Evolutionary conservation across 2,113 vertebrate species (phyloP).

Genomic region (Donacobius atricapilla): DNA sequence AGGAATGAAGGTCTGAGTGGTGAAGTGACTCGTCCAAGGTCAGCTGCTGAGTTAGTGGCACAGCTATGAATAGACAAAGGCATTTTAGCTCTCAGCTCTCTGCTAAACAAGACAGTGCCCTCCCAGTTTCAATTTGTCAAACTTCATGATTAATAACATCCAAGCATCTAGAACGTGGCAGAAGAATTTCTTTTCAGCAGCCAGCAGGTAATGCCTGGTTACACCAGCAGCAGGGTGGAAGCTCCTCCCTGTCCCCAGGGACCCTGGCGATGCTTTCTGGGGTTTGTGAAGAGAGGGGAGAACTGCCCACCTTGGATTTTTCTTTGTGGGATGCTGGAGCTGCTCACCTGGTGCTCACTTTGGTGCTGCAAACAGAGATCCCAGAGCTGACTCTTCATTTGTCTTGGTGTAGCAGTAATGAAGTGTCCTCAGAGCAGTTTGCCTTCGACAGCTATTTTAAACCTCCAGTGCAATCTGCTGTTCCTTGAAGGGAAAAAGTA

Average conservation of each 20-base stretch:
- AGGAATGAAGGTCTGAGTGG: conserved; percentile 1
- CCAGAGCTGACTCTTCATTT: background rate
- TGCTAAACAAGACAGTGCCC: background rate
- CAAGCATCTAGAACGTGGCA: background rate
- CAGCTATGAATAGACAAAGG: background rate
- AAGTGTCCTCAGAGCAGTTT: background rate
- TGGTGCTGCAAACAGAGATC: background rate
- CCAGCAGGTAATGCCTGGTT: background rate
- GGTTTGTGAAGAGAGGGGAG: background rate
- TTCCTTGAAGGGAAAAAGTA: conserved; percentile 12
- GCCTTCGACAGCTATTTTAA: background rate
- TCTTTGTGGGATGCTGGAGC: background rate
- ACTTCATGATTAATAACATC: background rate
- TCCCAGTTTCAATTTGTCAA: background rate
- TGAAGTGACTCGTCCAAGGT: conserved; percentile 1
- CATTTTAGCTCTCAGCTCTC: background rate
- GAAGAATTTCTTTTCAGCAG: background rate
- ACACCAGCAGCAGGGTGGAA: background rate
- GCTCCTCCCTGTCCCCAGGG: background rate
- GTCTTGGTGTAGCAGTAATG: background rate
- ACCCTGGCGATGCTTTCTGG: background rate
- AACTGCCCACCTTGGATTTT: background rate
- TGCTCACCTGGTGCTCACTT: background rate
- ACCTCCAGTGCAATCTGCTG: background rate
- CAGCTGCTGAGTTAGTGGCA: background rate